phyloP scores from a whole-genome alignment of 2,888 invertebrate genomes.

The Oscheius onirici region DNA sequence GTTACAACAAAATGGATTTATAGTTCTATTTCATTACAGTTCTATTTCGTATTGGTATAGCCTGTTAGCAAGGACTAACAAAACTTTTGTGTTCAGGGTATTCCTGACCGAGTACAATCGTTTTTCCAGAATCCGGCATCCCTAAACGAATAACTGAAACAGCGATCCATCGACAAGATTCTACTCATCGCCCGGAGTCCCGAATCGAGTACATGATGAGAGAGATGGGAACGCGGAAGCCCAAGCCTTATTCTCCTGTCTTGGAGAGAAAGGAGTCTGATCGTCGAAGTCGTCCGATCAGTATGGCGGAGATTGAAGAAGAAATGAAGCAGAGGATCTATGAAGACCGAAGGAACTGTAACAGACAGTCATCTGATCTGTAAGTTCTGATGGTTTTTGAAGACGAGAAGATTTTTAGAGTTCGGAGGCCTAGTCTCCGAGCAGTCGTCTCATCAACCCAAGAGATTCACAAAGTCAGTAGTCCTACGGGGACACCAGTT shows the following conservation, averaged over 20 bases:
- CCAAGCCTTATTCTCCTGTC: slow-evolving; percentile 23
- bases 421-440: slow-evolving; percentile 13
- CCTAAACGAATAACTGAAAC: neutral
- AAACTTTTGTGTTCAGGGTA: no score
- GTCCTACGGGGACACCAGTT: slow-evolving; percentile 21
- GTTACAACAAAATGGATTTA: no score
- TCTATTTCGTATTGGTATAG: no score
- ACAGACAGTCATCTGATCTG: slow-evolving; percentile 1
- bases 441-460: slow-evolving; percentile 20
- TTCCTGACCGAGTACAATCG: no score
- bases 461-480: slow-evolving; percentile 12
- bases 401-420: neutral
- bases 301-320: slow-evolving; percentile 30
- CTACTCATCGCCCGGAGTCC: slow-evolving; percentile 1
- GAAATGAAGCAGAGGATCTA: slow-evolving; percentile 25
- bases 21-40: no score
- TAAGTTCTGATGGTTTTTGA: neutral
- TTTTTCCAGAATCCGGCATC: slow-evolving; percentile 1
- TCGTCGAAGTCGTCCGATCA: slow-evolving; percentile 4
- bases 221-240: slow-evolving; percentile 38
- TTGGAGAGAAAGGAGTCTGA: slow-evolving; percentile 14
- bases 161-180: neutral
- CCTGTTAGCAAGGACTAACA: no score
- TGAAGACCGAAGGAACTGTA: slow-evolving; percentile 9
- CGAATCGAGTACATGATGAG: slow-evolving; percentile 51